Evolutionary conservation across 2,797 vertebrate species (phyloP).

Genomic region (Myiotriccus ornatus): DNA sequence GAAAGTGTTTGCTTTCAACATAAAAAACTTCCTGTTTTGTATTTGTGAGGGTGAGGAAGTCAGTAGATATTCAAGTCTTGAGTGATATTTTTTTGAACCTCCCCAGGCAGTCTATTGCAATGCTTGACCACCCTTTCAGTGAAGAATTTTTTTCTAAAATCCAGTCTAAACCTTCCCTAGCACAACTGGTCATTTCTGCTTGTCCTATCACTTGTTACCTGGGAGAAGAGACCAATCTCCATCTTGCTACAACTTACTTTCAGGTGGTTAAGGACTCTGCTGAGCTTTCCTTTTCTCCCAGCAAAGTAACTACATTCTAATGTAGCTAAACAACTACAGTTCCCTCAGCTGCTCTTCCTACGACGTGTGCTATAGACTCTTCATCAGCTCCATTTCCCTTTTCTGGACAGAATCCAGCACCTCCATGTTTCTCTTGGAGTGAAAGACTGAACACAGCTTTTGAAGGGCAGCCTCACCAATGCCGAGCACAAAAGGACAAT

Average conservation of each 20-base stretch:
- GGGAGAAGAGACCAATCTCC: background rate
- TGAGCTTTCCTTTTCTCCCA: background rate
- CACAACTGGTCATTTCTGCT: background rate
- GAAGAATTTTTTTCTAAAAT: background rate
- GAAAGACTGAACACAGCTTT: background rate
- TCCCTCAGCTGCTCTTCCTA: background rate
- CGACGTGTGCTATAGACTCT: background rate
- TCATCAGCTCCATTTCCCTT: fast-evolving
- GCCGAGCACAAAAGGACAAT: fast-evolving
- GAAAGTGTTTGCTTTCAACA: background rate
- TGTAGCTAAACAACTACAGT: no score
- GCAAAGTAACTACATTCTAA: no score
- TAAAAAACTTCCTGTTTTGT: background rate
- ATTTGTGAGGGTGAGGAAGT: background rate
- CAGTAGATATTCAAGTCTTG: background rate
- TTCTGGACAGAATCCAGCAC: background rate
- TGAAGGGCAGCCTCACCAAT: background rate
- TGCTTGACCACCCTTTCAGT: background rate
- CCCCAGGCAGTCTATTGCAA: background rate
- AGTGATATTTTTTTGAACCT: background rate
- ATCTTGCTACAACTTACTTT: background rate
- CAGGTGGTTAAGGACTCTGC: no score
- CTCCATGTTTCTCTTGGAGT: no score
- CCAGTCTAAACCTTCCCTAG: background rate
- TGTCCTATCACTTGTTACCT: background rate